Evolutionary conservation across 2,113 vertebrate genomes (phyloP), one percentile per base, ranked within the genome.

Genomic region (Gymnogyps californianus): DNA sequence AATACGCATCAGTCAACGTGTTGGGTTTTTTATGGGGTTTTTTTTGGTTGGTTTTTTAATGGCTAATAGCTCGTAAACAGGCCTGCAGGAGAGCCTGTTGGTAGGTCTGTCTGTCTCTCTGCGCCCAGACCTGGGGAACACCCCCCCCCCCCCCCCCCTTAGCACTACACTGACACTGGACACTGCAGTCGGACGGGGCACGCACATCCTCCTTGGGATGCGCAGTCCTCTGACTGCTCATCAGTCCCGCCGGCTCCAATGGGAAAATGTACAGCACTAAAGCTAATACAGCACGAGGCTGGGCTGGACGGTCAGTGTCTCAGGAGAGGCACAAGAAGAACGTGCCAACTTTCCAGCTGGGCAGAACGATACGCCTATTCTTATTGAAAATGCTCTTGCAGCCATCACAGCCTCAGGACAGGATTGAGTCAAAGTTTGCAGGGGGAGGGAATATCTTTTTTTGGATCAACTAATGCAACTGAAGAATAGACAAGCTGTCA

Each of bases 401-500:
- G 88, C 57, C 57, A 40, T 12, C 64, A 22, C 67, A 70, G 72
- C 77, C 87, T 87, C 44, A 0, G 89, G 83, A 75, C 38, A 81
- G 51, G 72, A 77, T 5, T 62, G 80, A 91, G 65, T 13, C 67
- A 42, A 54, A 65, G 77, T 16, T 71, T 84, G 65, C 55, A 64
- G 29, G 12, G 16, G 11, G 59, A 91, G 21, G 47, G 16, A 94
- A 2, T 71, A 93, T 92, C 80, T 90, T 62, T n/a, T 62, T 62
- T 80, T 20, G 18, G 21, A 96, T 83, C 86, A 89, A 29, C 36
- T 92, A 90, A 81, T 31, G 72, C 67, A 51, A 20, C 42, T 12
- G 24, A 75, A 84, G 61, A 89, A 75, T 4, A 89, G 83, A 95
- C 81, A 96, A 78, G 59, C 61, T 96, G 87, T 89, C 91, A 95